Evolutionary conservation across 2,797 vertebrate genomes (phyloP).

Genomic region (Myiothlypis chrysogaster): DNA sequence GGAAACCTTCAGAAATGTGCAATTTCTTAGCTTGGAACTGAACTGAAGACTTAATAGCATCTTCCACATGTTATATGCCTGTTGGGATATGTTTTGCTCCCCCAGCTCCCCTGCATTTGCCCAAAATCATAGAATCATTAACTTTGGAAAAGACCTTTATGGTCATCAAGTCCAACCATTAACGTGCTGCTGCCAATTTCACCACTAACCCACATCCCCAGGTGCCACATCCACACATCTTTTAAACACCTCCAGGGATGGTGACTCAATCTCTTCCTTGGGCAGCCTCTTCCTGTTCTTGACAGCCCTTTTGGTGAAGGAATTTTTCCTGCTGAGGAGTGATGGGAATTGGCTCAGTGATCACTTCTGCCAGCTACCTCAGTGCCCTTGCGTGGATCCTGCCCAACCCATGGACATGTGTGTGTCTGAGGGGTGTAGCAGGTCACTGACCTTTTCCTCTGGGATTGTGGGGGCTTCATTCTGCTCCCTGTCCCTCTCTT

Average conservation of each 20-base stretch:
- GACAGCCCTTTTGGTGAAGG: neutral
- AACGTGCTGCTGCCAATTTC: neutral
- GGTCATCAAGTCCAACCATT: neutral
- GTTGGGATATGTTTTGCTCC: neutral
- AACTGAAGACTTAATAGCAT: neutral
- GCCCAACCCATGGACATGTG: accelerated
- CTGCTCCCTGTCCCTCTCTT: neutral
- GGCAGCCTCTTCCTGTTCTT: neutral
- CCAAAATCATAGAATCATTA: neutral
- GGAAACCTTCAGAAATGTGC: neutral
- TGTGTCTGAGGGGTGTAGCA: neutral
- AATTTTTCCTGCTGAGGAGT: neutral
- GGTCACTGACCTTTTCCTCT: neutral
- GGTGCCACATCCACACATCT: neutral
- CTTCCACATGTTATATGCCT: neutral
- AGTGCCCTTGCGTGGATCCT: neutral
- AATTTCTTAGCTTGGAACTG: neutral
- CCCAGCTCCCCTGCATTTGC: neutral
- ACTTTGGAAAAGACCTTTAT: neutral
- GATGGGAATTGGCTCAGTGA: neutral
- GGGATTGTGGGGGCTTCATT: neutral
- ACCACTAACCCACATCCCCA: neutral
- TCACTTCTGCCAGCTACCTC: neutral
- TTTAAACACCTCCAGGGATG: neutral
- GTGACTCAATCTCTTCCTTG: neutral